Evolutionary conservation across 2,797 vertebrate genomes (phyloP).

Genomic region (Limosa lapponica): DNA sequence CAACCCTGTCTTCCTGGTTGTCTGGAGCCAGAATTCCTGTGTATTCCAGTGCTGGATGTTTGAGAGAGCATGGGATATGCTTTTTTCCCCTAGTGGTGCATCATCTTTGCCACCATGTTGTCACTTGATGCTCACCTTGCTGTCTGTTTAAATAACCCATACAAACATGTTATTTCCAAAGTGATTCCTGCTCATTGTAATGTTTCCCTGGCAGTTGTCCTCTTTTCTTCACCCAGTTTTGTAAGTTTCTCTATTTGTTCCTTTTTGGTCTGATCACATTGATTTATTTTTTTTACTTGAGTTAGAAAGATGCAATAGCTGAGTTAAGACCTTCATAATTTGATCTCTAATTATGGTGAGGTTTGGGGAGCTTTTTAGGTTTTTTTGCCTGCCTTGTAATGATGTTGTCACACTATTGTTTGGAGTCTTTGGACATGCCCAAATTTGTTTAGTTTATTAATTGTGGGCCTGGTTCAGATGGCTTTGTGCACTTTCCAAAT

Average conservation of each 20-base stretch:
- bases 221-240: background rate
- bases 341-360: background rate
- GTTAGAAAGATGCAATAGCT: background rate
- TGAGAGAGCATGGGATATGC: background rate
- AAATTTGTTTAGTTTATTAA: background rate
- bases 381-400: background rate
- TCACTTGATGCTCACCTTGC: background rate
- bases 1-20: background rate
- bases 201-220: background rate
- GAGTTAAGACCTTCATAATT: background rate
- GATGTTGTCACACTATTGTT: background rate
- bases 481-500: background rate
- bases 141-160: background rate
- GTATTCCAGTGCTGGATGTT: background rate
- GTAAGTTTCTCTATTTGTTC: background rate
- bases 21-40: background rate
- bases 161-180: background rate
- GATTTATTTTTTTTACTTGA: background rate
- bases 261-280: background rate
- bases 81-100: background rate
- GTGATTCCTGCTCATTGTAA: background rate
- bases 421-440: background rate
- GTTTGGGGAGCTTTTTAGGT: background rate
- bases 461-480: background rate
- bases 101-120: background rate